Evolutionary conservation across 1,140 invertebrate genomes (phyloP).

Genomic region (Hyles euphorbiae): DNA sequence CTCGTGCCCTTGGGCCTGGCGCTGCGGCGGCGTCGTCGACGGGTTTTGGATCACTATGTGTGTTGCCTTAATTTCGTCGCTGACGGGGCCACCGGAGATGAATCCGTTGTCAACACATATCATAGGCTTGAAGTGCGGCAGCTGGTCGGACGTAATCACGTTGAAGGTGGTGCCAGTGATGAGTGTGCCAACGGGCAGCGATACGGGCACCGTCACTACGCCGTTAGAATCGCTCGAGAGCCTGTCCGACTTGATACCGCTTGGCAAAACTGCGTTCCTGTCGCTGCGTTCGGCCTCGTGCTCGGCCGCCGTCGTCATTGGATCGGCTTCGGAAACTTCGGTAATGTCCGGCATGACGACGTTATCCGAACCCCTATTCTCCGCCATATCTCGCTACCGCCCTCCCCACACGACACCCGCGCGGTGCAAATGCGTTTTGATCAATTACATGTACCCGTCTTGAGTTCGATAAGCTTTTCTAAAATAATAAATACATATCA

Average conservation of each 20-base stretch:
- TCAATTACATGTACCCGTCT: constrained; percentile 33
- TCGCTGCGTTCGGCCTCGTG: constrained; percentile 64
- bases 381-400: constrained; percentile 62
- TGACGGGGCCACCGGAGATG: constrained; percentile 80
- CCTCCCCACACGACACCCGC: constrained; percentile 37
- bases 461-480: constrained; percentile 16
- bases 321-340: constrained; percentile 78
- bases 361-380: constrained; percentile 78
- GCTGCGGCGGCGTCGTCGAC: constrained; percentile 26
- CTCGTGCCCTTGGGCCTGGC: constrained; percentile 22
- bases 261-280: constrained; percentile 59
- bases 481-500: constrained; percentile 14
- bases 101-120: constrained; percentile 89
- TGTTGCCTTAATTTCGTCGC: constrained; percentile 84
- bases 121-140: constrained; percentile 89
- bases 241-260: constrained; percentile 56
- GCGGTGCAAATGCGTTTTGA: constrained; percentile 31
- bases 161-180: constrained; percentile 88
- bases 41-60: constrained; percentile 86
- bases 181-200: constrained; percentile 86
- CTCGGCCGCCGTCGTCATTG: constrained; percentile 77
- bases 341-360: constrained; percentile 82
- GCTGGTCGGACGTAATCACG: constrained; percentile 88
- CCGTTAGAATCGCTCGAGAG: constrained; percentile 56
- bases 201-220: constrained; percentile 82